phyloP scores from a whole-genome alignment of 2,888 invertebrate species.

The Dryococelus australis region DNA sequence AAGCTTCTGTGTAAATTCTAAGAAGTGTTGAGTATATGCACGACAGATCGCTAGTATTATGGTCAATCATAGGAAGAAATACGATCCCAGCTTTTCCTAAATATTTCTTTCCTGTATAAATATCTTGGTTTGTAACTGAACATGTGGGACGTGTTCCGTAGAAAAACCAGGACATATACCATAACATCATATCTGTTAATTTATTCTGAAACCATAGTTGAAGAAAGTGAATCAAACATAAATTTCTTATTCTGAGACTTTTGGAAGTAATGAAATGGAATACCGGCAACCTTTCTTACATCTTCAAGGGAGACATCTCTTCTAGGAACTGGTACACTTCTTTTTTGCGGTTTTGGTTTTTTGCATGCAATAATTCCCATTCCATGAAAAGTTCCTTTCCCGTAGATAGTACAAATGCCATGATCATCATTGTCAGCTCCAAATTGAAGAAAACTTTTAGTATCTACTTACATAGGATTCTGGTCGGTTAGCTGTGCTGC shows the following conservation, averaged over 20 bases:
- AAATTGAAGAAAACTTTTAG: neutral
- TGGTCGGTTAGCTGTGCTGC: neutral
- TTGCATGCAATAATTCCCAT: neutral
- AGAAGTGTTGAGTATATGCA: neutral
- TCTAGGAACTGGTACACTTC: constrained; percentile 12
- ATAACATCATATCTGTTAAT: neutral
- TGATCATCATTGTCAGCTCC: neutral
- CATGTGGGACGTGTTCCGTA: neutral
- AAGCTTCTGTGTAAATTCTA: neutral
- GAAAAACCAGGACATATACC: neutral
- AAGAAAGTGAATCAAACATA: neutral
- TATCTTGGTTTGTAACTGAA: constrained; percentile 5
- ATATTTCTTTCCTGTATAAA: constrained; percentile 11
- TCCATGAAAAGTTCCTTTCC: neutral
- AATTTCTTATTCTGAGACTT: neutral
- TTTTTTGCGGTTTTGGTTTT: neutral
- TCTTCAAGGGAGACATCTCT: neutral
- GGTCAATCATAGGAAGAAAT: neutral
- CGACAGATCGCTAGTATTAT: neutral
- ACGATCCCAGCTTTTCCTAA: neutral
- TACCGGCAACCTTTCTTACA: constrained; percentile 5
- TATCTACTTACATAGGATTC: neutral
- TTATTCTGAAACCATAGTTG: neutral
- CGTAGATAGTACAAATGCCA: neutral
- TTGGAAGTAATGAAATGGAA: constrained; percentile 25